These are phyloP conservation scores for Metopolophium dirhodum DNA, from an alignment of 1,140 invertebrate genomes.

Conservation along the genomic window DNA sequence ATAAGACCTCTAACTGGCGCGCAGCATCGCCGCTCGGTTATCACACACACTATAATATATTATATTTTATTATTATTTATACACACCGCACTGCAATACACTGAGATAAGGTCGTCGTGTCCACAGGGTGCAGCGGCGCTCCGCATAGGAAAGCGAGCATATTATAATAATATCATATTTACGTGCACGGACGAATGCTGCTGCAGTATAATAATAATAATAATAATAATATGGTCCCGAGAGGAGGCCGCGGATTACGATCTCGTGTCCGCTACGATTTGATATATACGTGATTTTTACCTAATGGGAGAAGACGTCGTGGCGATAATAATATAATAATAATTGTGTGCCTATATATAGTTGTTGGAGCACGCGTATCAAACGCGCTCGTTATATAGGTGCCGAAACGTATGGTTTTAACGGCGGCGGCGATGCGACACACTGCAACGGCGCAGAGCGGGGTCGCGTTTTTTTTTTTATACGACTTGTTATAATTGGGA, in stretches of 20 bases:
- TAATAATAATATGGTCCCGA: not conserved
- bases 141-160: not conserved
- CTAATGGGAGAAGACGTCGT: conserved; percentile 9
- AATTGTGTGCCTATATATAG: not conserved
- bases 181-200: not conserved
- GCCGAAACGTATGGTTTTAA: conserved; percentile 30
- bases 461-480: conserved; percentile 1
- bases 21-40: not conserved
- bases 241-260: conserved; percentile 8
- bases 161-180: not conserved
- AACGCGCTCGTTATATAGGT: conserved; percentile 39
- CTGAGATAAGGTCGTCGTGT: not conserved
- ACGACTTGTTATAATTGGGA: conserved; percentile 29
- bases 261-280: not conserved
- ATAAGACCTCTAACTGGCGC: not conserved
- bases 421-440: not conserved
- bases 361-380: not conserved
- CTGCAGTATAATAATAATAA: no score
- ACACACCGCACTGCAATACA: not conserved
- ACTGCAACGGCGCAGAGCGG: not conserved
- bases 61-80: no score
- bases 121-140: conserved; percentile 5
- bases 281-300: conserved; percentile 11
- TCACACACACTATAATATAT: not conserved
- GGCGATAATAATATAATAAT: not conserved